A percentile compares a stretch with the other conserved stretches of the same genome.
These are phyloP conservation scores for Sparus aurata DNA, from an alignment of 2,797 vertebrate genomes.

Conservation along the genomic window DNA sequence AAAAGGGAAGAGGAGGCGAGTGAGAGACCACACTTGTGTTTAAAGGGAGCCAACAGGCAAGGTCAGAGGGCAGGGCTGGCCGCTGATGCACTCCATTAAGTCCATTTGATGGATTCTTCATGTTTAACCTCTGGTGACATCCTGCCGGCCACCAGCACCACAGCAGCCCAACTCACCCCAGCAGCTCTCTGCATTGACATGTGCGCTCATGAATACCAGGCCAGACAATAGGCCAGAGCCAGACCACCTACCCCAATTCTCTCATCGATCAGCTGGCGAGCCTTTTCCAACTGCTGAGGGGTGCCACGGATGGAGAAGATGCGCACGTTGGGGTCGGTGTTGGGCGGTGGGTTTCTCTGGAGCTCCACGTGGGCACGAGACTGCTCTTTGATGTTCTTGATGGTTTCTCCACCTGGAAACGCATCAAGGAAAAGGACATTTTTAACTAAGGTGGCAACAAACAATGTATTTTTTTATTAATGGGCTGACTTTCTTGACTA, in stretches of 20 bases:
- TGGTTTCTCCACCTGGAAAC: conserved; percentile 94
- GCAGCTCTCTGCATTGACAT: conserved; percentile 73
- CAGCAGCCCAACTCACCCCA: conserved; percentile 50
- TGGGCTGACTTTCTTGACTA: background rate
- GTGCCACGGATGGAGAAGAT: conserved; percentile 97
- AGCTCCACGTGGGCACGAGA: conserved; percentile 97
- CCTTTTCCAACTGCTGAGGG: conserved; percentile 95
- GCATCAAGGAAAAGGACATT: background rate
- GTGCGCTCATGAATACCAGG: conserved; percentile 83
- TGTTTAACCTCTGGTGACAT: conserved; percentile 85
- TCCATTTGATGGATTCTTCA: conserved; percentile 86
- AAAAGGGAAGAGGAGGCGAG: conserved; percentile 63
- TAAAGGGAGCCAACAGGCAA: conserved; percentile 78
- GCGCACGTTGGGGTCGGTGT: conserved; percentile 94
- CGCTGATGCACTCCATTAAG: conserved; percentile 86
- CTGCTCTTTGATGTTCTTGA: conserved; percentile 99
- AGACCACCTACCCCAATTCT: conserved; percentile 94
- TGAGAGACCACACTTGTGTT: conserved; percentile 82
- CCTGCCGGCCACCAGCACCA: conserved; percentile 75
- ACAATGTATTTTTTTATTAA: background rate
- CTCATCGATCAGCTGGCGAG: conserved; percentile 98
- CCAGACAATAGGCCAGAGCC: conserved; percentile 67
- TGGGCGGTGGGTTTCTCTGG: conserved; percentile 96
- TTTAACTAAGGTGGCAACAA: background rate
- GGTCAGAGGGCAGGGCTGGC: conserved; percentile 79